A percentile compares a stretch with the other conserved stretches of the same genome.
These are phyloP conservation scores for Leptobrachium leishanense DNA, from an alignment of 2,113 vertebrate species.

Conservation along the genomic window DNA sequence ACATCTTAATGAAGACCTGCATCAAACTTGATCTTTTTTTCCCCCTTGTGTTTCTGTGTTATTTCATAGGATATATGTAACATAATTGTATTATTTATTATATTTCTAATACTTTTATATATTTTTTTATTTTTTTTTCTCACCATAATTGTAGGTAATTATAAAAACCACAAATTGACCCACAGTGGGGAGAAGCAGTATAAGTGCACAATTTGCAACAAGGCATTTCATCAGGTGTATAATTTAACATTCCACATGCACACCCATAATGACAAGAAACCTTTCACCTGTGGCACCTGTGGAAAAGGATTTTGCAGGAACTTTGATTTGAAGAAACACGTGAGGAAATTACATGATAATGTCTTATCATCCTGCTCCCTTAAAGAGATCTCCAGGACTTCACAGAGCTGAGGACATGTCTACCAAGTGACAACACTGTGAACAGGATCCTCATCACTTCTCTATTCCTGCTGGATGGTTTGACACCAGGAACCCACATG, in stretches of 20 bases:
- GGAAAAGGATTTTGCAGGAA: constrained; percentile 88
- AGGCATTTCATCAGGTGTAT: constrained; percentile 90
- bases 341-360: constrained; percentile 86
- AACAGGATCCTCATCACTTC: not conserved
- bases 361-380: constrained; percentile 64
- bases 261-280: constrained; percentile 91
- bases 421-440: constrained; percentile 26
- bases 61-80: constrained; percentile 10
- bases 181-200: constrained; percentile 91
- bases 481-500: no score
- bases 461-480: constrained; percentile 1
- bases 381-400: constrained; percentile 77
- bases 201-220: constrained; percentile 88
- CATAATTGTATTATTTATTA: not conserved
- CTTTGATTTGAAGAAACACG: constrained; percentile 92
- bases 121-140: constrained; percentile 6
- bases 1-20: constrained; percentile 68
- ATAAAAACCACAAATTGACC: constrained; percentile 89
- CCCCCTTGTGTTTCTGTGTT: not conserved
- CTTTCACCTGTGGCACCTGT: constrained; percentile 84
- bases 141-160: constrained; percentile 62
- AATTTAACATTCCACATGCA: constrained; percentile 92
- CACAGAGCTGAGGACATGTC: constrained; percentile 73
- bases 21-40: not conserved
- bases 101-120: not conserved